These are phyloP conservation scores for Rynchops niger DNA, from an alignment of 2,113 vertebrate genomes.

Conservation along the genomic window DNA sequence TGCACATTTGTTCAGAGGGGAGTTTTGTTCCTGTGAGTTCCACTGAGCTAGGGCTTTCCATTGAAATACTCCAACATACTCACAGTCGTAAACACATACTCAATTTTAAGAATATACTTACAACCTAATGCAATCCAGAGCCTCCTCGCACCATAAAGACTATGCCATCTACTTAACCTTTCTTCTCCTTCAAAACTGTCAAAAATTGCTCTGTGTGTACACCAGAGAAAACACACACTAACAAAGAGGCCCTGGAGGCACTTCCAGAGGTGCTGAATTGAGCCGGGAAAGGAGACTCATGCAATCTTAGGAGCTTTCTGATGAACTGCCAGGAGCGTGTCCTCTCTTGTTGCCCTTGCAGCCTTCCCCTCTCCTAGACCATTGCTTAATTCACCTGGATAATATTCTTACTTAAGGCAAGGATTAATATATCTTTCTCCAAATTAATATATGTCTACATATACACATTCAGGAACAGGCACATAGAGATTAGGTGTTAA, in stretches of 20 bases:
- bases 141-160: background rate
- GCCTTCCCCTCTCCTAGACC: background rate
- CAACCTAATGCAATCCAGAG: background rate
- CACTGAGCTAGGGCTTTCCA: background rate
- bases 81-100: background rate
- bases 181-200: background rate
- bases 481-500: background rate
- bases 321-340: background rate
- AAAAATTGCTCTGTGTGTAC: background rate
- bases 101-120: background rate
- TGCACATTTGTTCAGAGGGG: background rate
- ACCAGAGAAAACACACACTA: background rate
- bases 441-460: background rate
- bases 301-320: background rate
- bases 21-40: background rate
- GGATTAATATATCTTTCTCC: background rate
- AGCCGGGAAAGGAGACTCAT: background rate
- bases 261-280: background rate
- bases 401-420: slow-evolving; percentile 23
- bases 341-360: background rate
- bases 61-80: background rate
- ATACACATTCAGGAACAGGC: background rate
- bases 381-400: slow-evolving; percentile 13
- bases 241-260: background rate
- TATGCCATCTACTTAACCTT: background rate